These are phyloP conservation scores for Vultur gryphus DNA, from an alignment of 2,797 vertebrate species.

Conservation along the genomic window DNA sequence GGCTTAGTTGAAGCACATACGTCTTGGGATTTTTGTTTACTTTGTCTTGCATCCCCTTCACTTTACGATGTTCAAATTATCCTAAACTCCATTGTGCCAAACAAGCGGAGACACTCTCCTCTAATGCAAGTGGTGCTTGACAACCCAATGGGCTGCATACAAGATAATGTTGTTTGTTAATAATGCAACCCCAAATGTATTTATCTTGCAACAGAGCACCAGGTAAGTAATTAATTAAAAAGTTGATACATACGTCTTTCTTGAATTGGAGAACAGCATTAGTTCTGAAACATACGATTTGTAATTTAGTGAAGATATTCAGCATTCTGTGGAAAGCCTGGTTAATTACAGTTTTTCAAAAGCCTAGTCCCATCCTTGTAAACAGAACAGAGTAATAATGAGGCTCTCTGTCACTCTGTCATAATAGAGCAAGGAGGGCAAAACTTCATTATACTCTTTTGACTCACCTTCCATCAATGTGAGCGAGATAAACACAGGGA, in stretches of 20 bases:
- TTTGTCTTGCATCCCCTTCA: background rate
- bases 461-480: slow-evolving; percentile 62
- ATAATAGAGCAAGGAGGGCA: slow-evolving; percentile 59
- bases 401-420: slow-evolving; percentile 69
- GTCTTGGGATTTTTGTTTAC: background rate
- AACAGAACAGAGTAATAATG: slow-evolving; percentile 65
- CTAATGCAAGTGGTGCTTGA: background rate
- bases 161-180: background rate
- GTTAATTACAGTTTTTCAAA: slow-evolving; percentile 41
- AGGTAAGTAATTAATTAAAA: slow-evolving; percentile 51
- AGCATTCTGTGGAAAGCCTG: background rate
- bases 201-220: slow-evolving; percentile 6
- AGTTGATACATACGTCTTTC: background rate
- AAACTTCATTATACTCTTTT: slow-evolving; percentile 61
- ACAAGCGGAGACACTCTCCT: background rate
- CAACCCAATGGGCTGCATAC: background rate
- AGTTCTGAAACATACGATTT: background rate
- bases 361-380: slow-evolving; percentile 41
- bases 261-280: background rate
- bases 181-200: background rate
- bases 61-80: background rate
- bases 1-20: slow-evolving; percentile 9
- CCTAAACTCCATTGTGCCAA: background rate
- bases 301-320: slow-evolving; percentile 6
- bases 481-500: slow-evolving; percentile 44